These are phyloP conservation scores for Patella pellucida DNA, from an alignment of 2,888 invertebrate genomes.

Conservation along the genomic window DNA sequence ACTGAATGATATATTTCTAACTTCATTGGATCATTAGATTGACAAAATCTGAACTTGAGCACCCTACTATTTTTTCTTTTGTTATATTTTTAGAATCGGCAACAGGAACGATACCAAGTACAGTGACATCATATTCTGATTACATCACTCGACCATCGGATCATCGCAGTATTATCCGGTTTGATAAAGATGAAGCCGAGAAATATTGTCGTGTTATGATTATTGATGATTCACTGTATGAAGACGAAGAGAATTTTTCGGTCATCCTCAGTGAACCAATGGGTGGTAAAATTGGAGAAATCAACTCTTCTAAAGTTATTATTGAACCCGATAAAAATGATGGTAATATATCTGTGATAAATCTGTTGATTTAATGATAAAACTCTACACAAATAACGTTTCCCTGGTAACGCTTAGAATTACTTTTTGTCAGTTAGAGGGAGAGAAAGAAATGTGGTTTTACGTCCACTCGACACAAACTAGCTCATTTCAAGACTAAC, in stretches of 20 bases:
- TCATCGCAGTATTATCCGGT: slow-evolving; percentile 60
- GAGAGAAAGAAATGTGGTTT: too few species aligned
- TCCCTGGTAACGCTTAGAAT: not conserved
- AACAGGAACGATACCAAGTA: slow-evolving; percentile 59
- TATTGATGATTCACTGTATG: slow-evolving; percentile 70
- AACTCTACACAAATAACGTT: not conserved
- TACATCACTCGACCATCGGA: slow-evolving; percentile 65
- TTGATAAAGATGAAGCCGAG: slow-evolving; percentile 58
- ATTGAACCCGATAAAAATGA: slow-evolving; percentile 66
- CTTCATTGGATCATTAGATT: too few species aligned
- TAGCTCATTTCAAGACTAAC: too few species aligned
- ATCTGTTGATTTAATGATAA: not conserved
- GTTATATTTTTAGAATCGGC: slow-evolving; percentile 63
- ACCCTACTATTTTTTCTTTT: too few species aligned
- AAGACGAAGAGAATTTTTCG: slow-evolving; percentile 64
- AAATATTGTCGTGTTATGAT: slow-evolving; percentile 63
- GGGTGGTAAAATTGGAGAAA: slow-evolving; percentile 62
- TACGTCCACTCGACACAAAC: too few species aligned
- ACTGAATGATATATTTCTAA: too few species aligned
- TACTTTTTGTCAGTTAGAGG: not conserved
- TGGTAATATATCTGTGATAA: slow-evolving; percentile 61
- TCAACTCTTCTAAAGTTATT: slow-evolving; percentile 50
- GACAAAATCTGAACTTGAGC: too few species aligned
- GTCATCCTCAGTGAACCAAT: slow-evolving; percentile 60
- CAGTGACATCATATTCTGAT: slow-evolving; percentile 67